Evolutionary conservation across 1,140 invertebrate species (phyloP), one percentile per base, ranked within the genome.

Genomic region (Vanessa atalanta): DNA sequence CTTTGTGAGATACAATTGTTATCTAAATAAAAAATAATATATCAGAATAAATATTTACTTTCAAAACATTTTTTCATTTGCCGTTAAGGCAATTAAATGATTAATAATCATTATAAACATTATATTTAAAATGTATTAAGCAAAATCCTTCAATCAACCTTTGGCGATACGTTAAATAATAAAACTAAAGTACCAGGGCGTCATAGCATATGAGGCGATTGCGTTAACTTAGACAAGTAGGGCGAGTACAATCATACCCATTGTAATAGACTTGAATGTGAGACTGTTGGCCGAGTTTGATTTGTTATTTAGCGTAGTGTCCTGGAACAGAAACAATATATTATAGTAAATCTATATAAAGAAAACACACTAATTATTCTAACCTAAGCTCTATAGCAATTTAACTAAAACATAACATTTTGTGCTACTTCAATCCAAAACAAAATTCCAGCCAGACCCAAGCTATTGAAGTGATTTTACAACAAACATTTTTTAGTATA

Each of bases 241-340:
- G 6, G 69, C 31, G 51, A 75, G 20, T 14, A 48, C 23, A 8
- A 76, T 15, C n/a, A 57, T 31, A 53, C 50, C 37, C 51, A 78
- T 57, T 9, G 60, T 15, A 0, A 78, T 15, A 8, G 73, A 72
- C 20, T 53, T 75, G 16, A 73, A 63, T 1, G 65, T 47, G 8
- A 73, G 37, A 13, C 60, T 20, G 50, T 61, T 65, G 37, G 77
- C 77, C 0, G 73, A 72, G 53, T 75, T 78, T 3, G 53, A 51
- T 9, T 61, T 50, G 12, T 70, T 61, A 8, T 67, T 67, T 9
- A 15, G n/a, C 5, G 53, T 67, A 5, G 53, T 11, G 7, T 74
- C 66, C 72, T 74, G 72, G 8, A 74, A 74, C 53, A 48, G 20
- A 31, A 16, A 51, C 43, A 23, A 47, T 16, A 47, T 65, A 43